These are phyloP conservation scores for Scaptomyza tumidula DNA, from an alignment of 2,888 invertebrate species.

Conservation along the genomic window DNA sequence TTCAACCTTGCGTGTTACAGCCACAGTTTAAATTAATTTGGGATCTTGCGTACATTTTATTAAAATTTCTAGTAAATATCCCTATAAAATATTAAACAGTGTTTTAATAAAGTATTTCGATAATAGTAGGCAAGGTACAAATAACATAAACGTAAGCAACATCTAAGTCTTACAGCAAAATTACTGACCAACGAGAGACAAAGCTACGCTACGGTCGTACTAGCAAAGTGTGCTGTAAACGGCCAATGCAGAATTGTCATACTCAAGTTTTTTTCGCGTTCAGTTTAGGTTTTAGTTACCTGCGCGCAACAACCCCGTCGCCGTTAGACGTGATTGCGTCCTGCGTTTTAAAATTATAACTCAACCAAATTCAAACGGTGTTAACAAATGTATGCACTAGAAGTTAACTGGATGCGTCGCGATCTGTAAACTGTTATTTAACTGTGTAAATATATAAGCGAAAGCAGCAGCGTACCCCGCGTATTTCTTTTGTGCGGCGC, in stretches of 20 bases:
- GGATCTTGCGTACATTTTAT: slow-evolving; percentile 43
- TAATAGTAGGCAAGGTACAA: neutral
- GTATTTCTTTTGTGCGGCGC: slow-evolving; percentile 42
- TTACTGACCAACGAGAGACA: slow-evolving; percentile 55
- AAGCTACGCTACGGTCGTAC: slow-evolving; percentile 70
- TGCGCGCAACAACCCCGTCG: slow-evolving; percentile 76
- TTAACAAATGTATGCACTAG: slow-evolving; percentile 28
- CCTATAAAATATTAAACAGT: slow-evolving; percentile 15
- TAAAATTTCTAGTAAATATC: slow-evolving; percentile 8
- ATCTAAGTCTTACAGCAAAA: slow-evolving; percentile 15
- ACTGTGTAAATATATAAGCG: slow-evolving; percentile 53
- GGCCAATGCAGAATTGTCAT: slow-evolving; percentile 65
- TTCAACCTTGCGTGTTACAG: slow-evolving; percentile 66
- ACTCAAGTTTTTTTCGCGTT: slow-evolving; percentile 77
- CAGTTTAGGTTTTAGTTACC: slow-evolving; percentile 77
- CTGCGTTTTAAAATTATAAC: slow-evolving; percentile 42
- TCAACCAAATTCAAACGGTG: slow-evolving; percentile 15
- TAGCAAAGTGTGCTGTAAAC: slow-evolving; percentile 63
- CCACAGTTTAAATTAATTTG: slow-evolving; percentile 76
- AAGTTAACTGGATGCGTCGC: slow-evolving; percentile 8
- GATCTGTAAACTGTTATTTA: slow-evolving; percentile 24
- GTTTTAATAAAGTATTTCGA: neutral
- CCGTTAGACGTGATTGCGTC: slow-evolving; percentile 42
- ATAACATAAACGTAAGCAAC: slow-evolving; percentile 3
- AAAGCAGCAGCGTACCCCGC: slow-evolving; percentile 50